Conservation (phyloP, 2,113 vertebrate genomes). For the Onychostruthus taczanowskii region DNA sequence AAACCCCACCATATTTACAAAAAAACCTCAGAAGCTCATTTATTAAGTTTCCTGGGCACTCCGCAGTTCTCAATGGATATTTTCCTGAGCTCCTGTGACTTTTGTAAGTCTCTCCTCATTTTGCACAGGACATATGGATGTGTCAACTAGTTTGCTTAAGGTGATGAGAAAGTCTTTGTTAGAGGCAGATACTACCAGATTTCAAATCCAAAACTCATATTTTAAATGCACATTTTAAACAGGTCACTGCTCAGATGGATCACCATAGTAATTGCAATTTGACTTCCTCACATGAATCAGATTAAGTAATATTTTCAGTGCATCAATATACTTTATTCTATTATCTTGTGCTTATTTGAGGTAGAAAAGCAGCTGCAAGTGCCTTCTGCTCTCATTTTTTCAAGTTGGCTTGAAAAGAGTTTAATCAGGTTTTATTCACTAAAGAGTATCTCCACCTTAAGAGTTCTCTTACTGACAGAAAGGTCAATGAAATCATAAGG, state of each 20-base stretch:
- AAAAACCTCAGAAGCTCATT: not conserved
- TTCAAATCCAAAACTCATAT: not conserved
- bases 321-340: not conserved
- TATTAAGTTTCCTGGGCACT: not conserved
- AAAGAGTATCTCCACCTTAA: not conserved
- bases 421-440: conserved; percentile 13
- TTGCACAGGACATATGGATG: not conserved
- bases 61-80: not conserved
- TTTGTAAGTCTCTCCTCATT: not conserved
- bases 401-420: not conserved
- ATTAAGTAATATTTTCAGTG: not conserved
- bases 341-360: not conserved
- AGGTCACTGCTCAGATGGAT: not conserved
- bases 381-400: not conserved
- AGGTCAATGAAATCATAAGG: conserved; percentile 8
- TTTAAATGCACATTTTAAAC: not conserved
- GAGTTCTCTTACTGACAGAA: not conserved
- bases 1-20: not conserved
- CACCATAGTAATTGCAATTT: not conserved
- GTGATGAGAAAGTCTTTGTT: not conserved
- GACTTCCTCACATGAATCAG: not conserved
- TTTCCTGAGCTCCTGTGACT: not conserved
- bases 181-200: not conserved
- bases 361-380: not conserved
- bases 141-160: not conserved